Base-by-base conservation (phyloP, 2,797 vertebrate genomes). In the Tadarida brasiliensis region DNA sequence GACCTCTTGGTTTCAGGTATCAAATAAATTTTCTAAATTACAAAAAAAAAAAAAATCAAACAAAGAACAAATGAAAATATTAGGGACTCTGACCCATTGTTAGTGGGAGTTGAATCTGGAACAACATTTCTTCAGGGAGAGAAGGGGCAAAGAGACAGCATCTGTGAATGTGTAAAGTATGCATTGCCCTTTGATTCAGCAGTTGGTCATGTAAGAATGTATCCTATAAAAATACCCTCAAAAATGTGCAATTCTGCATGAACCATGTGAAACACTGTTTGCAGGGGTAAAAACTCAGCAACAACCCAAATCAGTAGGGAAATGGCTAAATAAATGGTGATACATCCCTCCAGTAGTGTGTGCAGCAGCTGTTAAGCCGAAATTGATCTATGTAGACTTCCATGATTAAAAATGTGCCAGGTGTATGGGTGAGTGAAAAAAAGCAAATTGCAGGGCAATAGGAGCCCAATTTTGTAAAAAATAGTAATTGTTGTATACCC, bases 301-400 rank as follows among this genome's bases (percentile, higher is more conserved):
- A 57, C 77, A 87, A 77, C 39, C 67, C 90, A 84, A 92, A 88
- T 88, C 81, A 86, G 67, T 83, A 92, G 73, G 54, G 51, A 94
- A 96, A 94, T 67, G 35, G 61, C 59, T 81, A 87, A 92, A 71
- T 93, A 93, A 92, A 91, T 81, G 68, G 80, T 61, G 47, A 90
- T 74, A 35, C 16, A 51, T 88, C 35, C 65, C 26, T 94, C 57
- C 20, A 57, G 68, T 59, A 7, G 30, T 63, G 0, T 78, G 26
- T 5, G 74, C 6, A 68, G 15, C 15, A 76, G 39, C 68, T 92
- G 24, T 92, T 90, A 90, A 94, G 94, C 83, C n/a, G n/a, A 90
- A 96, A 92, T 70, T 83, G 57, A 94, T 71, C 61, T 94, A 14
- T 20, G 59, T 51, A 71, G 7, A 78, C 30, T 63, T 74, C 33